phyloP scores from a whole-genome alignment of 1,140 invertebrate genomes.

The Eriosoma lanigerum region DNA sequence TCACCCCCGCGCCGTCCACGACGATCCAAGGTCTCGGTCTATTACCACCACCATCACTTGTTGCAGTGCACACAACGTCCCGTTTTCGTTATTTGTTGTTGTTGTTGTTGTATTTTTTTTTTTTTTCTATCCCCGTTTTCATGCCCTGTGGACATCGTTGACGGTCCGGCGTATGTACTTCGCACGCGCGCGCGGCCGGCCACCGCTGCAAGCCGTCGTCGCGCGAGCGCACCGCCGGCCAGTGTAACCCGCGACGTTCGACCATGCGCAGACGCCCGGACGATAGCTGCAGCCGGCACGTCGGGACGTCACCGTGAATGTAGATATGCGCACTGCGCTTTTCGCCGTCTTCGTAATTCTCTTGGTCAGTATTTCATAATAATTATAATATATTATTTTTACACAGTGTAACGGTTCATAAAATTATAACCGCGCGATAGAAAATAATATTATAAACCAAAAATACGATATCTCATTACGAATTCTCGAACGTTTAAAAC shows the following conservation, averaged over 20 bases:
- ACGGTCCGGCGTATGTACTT: not conserved
- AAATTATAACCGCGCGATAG: no score
- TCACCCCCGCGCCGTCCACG: constrained; percentile 5
- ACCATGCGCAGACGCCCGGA: constrained; percentile 38
- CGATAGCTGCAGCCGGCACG: constrained; percentile 35
- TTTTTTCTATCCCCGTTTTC: constrained; percentile 16
- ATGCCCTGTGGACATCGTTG: not conserved
- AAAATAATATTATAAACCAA: no score
- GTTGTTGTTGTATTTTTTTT: not conserved
- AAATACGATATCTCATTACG: no score
- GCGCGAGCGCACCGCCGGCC: not conserved
- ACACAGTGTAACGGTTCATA: no score
- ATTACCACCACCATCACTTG: constrained; percentile 1
- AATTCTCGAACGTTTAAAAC: no score
- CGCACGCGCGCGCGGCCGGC: not conserved
- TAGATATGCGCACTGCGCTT: constrained; percentile 12
- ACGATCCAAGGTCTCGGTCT: constrained; percentile 36
- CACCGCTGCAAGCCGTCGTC: not conserved
- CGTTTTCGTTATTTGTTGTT: not conserved
- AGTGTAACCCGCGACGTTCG: constrained; percentile 38
- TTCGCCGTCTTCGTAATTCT: constrained; percentile 21
- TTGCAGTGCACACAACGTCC: not conserved
- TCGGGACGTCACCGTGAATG: constrained; percentile 36
- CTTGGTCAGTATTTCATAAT: constrained; percentile 39
- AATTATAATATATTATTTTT: not conserved